Conservation (phyloP, 2,113 vertebrate species). For the Clarias magur region DNA sequence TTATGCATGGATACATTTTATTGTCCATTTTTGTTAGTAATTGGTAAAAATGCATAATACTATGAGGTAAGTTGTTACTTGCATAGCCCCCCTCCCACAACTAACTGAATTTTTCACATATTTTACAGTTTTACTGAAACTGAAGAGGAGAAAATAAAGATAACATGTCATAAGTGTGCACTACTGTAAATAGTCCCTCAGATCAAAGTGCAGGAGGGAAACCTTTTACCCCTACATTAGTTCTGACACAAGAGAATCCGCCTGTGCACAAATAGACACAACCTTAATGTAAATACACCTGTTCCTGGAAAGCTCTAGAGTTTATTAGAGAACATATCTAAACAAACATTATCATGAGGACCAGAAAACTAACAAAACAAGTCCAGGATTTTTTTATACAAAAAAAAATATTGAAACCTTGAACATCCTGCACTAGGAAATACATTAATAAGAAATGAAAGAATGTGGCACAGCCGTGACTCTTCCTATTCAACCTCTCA, state of each 20-base stretch:
- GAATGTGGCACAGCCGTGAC: neutral
- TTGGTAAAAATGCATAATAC: neutral
- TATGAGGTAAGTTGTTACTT: neutral
- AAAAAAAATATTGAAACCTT: neutral
- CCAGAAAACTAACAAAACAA: neutral
- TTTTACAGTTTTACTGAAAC: neutral
- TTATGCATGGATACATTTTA: neutral
- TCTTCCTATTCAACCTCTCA: neutral
- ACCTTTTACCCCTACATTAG: neutral
- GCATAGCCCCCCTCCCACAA: neutral
- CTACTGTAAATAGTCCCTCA: neutral
- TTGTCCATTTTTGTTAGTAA: neutral
- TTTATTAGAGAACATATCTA: neutral
- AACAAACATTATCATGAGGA: neutral
- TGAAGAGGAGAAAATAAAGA: neutral
- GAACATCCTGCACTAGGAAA: neutral
- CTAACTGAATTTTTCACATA: neutral
- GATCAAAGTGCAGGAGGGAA: neutral
- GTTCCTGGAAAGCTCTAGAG: neutral
- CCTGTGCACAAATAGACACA: neutral
- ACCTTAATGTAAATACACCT: neutral
- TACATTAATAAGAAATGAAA: neutral
- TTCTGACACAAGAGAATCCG: neutral
- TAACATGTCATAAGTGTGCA: neutral
- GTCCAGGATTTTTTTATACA: neutral